These are phyloP conservation scores for Aricia agestis DNA, from an alignment of 1,140 invertebrate species.

Conservation along the genomic window DNA sequence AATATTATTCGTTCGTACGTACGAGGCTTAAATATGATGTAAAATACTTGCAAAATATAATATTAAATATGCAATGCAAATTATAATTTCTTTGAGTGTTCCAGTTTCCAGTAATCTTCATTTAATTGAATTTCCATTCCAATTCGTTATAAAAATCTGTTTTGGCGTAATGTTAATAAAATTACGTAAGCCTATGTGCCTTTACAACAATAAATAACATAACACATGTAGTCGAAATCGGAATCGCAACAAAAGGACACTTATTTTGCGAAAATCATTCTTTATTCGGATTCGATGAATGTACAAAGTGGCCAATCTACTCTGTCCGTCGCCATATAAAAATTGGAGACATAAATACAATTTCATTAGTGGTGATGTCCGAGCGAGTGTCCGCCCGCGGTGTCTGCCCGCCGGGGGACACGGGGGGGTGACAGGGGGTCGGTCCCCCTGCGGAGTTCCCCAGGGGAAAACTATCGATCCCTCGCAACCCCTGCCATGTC, in stretches of 20 bases:
- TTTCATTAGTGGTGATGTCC: slow-evolving; percentile 7
- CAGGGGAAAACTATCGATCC: slow-evolving; percentile 47
- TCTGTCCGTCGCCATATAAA: neutral
- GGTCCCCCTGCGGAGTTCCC: slow-evolving; percentile 34
- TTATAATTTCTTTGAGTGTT: too few species aligned
- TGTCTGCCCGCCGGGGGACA: slow-evolving; percentile 7
- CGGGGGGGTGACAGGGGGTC: slow-evolving; percentile 28
- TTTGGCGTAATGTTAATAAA: too few species aligned
- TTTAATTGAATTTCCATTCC: too few species aligned
- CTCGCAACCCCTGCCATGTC: slow-evolving; percentile 29
- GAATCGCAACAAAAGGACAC: neutral
- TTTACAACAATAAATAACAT: neutral
- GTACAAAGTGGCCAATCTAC: neutral
- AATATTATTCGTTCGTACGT: slow-evolving; percentile 19
- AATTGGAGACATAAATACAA: slow-evolving; percentile 3
- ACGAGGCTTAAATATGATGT: neutral
- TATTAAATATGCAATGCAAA: too few species aligned
- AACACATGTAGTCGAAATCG: neutral
- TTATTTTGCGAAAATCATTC: neutral
- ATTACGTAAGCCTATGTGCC: too few species aligned
- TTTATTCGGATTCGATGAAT: neutral
- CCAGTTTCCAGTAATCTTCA: too few species aligned
- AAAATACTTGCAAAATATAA: neutral
- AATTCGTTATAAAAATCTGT: too few species aligned
- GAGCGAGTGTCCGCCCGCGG: slow-evolving; percentile 4